phyloP scores from a whole-genome alignment of 2,888 invertebrate species.

The Macrosoma leucophasiata region DNA sequence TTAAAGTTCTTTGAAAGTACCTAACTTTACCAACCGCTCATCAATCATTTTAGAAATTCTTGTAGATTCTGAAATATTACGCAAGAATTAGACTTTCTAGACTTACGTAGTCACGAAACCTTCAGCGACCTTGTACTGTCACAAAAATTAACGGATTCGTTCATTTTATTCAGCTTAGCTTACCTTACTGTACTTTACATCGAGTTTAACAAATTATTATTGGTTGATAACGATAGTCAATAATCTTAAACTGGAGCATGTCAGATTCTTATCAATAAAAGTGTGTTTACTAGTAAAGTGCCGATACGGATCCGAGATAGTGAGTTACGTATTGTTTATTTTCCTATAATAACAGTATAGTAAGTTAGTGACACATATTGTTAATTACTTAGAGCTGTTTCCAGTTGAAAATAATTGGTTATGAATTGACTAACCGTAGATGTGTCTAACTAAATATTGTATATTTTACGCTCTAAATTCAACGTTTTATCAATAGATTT shows the following conservation, averaged over 20 bases:
- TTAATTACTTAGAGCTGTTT: no score
- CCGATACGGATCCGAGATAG: constrained; percentile 14
- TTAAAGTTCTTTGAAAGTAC: no score
- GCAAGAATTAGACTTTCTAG: constrained; percentile 45
- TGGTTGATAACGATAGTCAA: constrained; percentile 24
- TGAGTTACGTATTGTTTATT: no score
- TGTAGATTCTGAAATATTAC: constrained; percentile 30
- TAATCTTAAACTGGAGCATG: constrained; percentile 27
- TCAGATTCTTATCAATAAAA: constrained; percentile 26
- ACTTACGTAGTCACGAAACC: constrained; percentile 38
- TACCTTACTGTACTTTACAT: constrained; percentile 15
- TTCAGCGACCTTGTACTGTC: constrained; percentile 39
- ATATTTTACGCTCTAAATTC: no score
- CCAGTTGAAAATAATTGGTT: no score
- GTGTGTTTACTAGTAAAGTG: constrained; percentile 16
- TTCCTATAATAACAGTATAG: no score
- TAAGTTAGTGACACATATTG: no score
- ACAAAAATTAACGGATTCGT: constrained; percentile 29
- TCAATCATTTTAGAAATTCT: constrained; percentile 17
- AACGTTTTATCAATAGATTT: no score
- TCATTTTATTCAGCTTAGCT: constrained; percentile 14
- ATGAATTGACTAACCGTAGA: no score
- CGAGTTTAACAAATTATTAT: constrained; percentile 22
- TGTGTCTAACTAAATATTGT: no score
- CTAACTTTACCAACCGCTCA: no score